phyloP scores from a whole-genome alignment of 1,140 invertebrate genomes.

The Penaeus indicus region DNA sequence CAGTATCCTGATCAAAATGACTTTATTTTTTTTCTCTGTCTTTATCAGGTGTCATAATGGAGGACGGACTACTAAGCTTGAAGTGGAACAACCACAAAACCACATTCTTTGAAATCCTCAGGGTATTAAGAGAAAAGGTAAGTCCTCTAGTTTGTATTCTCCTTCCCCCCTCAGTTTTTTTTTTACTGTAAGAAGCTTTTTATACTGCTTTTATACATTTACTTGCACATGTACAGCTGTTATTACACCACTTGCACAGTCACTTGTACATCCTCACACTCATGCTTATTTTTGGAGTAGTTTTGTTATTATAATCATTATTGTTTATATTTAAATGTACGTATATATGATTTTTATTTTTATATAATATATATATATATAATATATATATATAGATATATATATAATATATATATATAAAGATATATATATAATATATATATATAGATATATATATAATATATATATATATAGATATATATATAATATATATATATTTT shows the following conservation, averaged over 20 bases:
- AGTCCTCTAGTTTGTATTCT: neutral
- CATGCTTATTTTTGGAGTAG: neutral
- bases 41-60: conserved; percentile 61
- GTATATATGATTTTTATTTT: no score
- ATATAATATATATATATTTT: no score
- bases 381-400: no score
- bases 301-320: no score
- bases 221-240: neutral
- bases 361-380: no score
- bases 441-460: no score
- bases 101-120: conserved; percentile 64
- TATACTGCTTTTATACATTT: neutral
- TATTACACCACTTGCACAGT: neutral
- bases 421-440: no score
- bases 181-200: neutral
- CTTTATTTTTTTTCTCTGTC: neutral
- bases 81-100: conserved; percentile 65
- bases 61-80: conserved; percentile 61
- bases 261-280: neutral
- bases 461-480: no score
- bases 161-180: neutral
- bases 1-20: no score
- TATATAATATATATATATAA: no score
- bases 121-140: conserved; percentile 63
- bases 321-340: no score